A percentile compares a stretch with the other conserved stretches of the same genome.
Evolutionary conservation across 2,797 vertebrate species (phyloP).

Genomic region (Muscicapa striata): DNA sequence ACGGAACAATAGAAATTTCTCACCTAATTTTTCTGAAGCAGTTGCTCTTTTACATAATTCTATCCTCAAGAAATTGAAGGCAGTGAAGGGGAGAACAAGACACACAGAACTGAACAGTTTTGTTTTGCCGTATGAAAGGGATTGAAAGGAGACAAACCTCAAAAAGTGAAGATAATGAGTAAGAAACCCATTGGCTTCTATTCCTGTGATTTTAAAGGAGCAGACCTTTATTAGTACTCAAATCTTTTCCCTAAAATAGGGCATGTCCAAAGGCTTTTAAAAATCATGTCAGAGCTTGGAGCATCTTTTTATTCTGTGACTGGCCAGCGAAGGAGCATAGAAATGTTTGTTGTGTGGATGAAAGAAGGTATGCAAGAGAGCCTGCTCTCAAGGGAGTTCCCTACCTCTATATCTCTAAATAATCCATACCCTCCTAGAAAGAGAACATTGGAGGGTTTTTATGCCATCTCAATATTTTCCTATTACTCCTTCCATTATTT

Average conservation of each 20-base stretch:
- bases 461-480: constrained; percentile 34
- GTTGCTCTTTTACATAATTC: background rate
- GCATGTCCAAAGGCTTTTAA: background rate
- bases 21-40: constrained; percentile 14
- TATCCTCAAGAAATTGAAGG: background rate
- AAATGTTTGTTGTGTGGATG: background rate
- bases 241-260: background rate
- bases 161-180: background rate
- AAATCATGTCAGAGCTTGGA: background rate
- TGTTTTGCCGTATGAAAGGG: background rate
- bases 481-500: constrained; percentile 49
- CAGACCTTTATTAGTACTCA: background rate
- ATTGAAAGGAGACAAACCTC: background rate
- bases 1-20: constrained; percentile 20
- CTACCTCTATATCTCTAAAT: background rate
- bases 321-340: background rate
- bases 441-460: background rate
- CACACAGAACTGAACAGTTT: background rate
- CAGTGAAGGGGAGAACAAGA: background rate
- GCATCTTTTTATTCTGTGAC: background rate
- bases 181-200: background rate
- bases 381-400: background rate
- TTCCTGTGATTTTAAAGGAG: background rate
- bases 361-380: background rate
- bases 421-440: constrained; percentile 19